These are phyloP conservation scores for Scaptomyza graminum DNA, from an alignment of 1,140 invertebrate genomes.

Conservation along the genomic window DNA sequence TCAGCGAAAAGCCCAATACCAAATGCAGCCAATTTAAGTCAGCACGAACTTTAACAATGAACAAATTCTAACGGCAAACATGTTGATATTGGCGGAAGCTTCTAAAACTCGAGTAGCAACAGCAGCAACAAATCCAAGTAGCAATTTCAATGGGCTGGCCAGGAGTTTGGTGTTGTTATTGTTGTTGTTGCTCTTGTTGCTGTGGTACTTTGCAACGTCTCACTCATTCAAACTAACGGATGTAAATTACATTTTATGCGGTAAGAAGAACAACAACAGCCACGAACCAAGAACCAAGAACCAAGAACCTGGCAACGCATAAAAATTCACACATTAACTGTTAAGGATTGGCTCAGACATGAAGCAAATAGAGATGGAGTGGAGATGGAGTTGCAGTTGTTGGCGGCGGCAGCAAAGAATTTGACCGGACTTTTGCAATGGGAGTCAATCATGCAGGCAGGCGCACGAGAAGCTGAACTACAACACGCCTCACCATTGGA, in stretches of 20 bases:
- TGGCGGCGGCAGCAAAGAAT: neutral
- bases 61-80: constrained; percentile 70
- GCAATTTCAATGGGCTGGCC: constrained; percentile 48
- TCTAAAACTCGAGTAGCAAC: constrained; percentile 3
- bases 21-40: constrained; percentile 27
- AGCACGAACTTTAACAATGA: constrained; percentile 57
- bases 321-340: constrained; percentile 82
- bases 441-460: constrained; percentile 70
- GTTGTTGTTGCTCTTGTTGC: neutral
- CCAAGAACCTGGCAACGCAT: constrained; percentile 79
- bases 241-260: constrained; percentile 82
- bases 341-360: constrained; percentile 61
- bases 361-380: neutral
- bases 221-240: constrained; percentile 69
- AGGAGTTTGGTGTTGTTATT: constrained; percentile 1
- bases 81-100: constrained; percentile 48
- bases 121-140: constrained; percentile 55
- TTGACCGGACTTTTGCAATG: constrained; percentile 43
- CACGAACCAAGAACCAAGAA: constrained; percentile 70
- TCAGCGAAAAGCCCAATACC: neutral
- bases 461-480: neutral
- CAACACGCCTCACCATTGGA: constrained; percentile 1
- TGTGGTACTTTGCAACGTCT: constrained; percentile 21
- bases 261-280: constrained; percentile 68
- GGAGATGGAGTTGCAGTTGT: neutral